Percentiles rank a stretch among this genome's conserved stretches.
Conservation (phyloP, 2,797 vertebrate species). For the Rhadinocentrus ornatus region DNA sequence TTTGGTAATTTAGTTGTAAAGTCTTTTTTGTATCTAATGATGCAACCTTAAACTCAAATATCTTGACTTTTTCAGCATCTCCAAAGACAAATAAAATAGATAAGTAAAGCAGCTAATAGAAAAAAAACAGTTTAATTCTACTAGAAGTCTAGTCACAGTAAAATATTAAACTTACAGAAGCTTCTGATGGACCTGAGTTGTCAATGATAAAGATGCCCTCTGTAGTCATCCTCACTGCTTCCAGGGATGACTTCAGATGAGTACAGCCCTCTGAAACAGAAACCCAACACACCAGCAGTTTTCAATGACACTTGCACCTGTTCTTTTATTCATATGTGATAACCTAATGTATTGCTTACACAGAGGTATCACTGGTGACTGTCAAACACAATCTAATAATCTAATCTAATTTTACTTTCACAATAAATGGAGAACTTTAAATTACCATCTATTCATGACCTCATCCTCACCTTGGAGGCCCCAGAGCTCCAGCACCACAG, state of each 20-base stretch:
- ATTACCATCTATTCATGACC: not conserved
- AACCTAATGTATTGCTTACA: not conserved
- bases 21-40: not conserved
- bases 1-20: not conserved
- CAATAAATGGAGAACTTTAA: not conserved
- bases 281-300: not conserved
- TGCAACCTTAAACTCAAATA: not conserved
- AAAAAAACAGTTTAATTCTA: not conserved
- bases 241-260: slow-evolving; percentile 70
- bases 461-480: slow-evolving; percentile 88
- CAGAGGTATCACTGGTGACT: not conserved
- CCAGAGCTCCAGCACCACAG: slow-evolving; percentile 90
- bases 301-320: not conserved
- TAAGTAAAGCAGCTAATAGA: not conserved
- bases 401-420: not conserved
- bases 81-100: not conserved
- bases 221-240: slow-evolving; percentile 74
- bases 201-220: slow-evolving; percentile 86
- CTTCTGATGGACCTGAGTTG: slow-evolving; percentile 50
- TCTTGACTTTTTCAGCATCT: not conserved
- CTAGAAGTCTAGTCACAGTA: not conserved
- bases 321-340: not conserved
- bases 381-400: not conserved
- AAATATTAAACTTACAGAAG: slow-evolving; percentile 60
- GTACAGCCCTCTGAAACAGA: slow-evolving; percentile 83